Evolutionary conservation across 2,113 vertebrate genomes (phyloP).

Genomic region (Ameiurus melas): DNA sequence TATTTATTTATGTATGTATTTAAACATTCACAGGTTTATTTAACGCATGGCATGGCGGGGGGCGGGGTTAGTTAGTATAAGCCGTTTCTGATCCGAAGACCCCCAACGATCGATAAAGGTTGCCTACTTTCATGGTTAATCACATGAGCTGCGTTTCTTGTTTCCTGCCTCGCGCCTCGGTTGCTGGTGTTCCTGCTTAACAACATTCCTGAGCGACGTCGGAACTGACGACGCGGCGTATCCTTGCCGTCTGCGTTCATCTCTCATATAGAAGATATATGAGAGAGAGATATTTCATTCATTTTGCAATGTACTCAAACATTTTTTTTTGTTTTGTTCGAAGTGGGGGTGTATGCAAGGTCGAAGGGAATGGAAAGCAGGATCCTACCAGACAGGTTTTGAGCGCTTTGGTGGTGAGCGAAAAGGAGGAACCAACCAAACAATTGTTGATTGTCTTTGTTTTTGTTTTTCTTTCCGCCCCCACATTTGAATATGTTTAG

Average conservation of each 20-base stretch:
- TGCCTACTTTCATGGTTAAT: not conserved
- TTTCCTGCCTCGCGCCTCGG: constrained; percentile 32
- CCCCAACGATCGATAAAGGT: too few species aligned
- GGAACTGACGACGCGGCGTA: constrained; percentile 19
- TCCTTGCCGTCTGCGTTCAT: not conserved
- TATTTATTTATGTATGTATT: too few species aligned
- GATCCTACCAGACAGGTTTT: constrained; percentile 61
- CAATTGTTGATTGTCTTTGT: not conserved
- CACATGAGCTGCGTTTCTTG: not conserved
- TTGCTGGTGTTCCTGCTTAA: constrained; percentile 60
- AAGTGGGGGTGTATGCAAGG: not conserved
- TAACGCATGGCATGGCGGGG: too few species aligned
- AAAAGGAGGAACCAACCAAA: not conserved
- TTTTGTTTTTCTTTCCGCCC: not conserved
- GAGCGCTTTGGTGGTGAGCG: constrained; percentile 51
- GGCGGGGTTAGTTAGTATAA: not conserved
- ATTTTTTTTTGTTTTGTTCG: not conserved
- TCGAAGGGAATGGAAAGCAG: constrained; percentile 1
- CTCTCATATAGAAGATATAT: not conserved
- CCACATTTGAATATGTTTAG: not conserved
- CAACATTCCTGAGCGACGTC: constrained; percentile 63
- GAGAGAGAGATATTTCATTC: not conserved
- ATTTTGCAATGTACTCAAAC: not conserved
- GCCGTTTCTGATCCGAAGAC: not conserved
- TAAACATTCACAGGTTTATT: too few species aligned